Evolutionary conservation across 2,888 invertebrate species (phyloP), one percentile per base, ranked within the genome.

Genomic region (Mellilla xanthometata): DNA sequence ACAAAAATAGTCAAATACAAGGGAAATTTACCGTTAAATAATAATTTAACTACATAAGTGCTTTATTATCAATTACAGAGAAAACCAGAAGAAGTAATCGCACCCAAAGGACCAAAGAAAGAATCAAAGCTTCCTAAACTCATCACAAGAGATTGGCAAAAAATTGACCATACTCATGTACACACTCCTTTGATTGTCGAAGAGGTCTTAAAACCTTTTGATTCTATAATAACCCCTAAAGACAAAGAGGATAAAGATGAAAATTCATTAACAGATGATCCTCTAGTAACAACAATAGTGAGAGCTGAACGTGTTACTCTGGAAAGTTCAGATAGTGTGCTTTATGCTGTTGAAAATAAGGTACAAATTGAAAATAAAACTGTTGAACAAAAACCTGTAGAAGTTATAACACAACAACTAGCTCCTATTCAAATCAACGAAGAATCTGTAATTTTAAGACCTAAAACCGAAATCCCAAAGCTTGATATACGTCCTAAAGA

Each of bases 141-240:
- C 13, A 38, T 43, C 15, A 48, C 54, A 51, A 54, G 54, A 30
- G 27, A 51, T 44, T 55, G 32, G 24, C 28, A 41, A 32, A 51
- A 46, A 46, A 23, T 47, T 32, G 26, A 48, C 32, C 46, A 42
- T 9, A 15, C 40, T 4, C 43, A 44, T 19, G 38, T 60, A 6
- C 56, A 64, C 15, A 72, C 62, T 39, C 80, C 81, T 0, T 68
- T 67, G 50, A 76, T 81, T 26, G 70, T 79, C 0, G 64, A 80
- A 13, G 76, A 75, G 58, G 38, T 77, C 12, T 52, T 74, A 3
- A 77, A 80, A 56, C 53, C 58, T 6, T 55, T 54, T 6, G 30
- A 52, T 31, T 5, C 31, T 9, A 52, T 53, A 43, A 12, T 19
- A 32, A 47, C 46, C n/a, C 19, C 36, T 35, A 47, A 41, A 32